Conservation (phyloP, 2,888 invertebrate genomes). For the Aphodius sticticus region DNA sequence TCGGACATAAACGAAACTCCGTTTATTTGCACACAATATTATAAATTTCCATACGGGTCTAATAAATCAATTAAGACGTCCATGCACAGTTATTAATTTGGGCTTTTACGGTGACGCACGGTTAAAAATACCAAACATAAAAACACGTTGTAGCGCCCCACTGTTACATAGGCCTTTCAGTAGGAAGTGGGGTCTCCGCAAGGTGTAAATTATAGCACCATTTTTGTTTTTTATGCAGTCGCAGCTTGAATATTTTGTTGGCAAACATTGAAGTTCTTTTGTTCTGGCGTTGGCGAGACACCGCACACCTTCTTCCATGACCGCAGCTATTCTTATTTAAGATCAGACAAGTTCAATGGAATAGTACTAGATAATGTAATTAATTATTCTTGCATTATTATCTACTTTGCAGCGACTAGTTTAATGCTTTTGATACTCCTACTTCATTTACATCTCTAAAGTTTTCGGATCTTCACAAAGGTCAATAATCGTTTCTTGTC, state of each 20-base stretch:
- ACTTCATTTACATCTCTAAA: too few relatives aligned
- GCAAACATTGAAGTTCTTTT: conserved; percentile 49
- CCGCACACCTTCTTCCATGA: not conserved
- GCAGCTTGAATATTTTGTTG: conserved; percentile 51
- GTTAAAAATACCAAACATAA: not conserved
- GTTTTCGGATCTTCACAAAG: too few relatives aligned
- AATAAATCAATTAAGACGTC: not conserved
- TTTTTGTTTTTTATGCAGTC: conserved; percentile 51
- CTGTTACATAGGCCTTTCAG: not conserved
- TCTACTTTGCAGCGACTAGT: too few relatives aligned
- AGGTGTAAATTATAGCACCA: conserved; percentile 52
- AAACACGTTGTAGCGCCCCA: not conserved
- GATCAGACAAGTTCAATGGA: not conserved
- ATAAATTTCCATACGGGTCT: not conserved
- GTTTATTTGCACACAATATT: not conserved
- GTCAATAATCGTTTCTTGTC: too few relatives aligned
- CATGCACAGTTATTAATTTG: not conserved
- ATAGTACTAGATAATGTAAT: too few relatives aligned
- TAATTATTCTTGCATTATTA: too few relatives aligned
- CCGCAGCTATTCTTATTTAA: not conserved
- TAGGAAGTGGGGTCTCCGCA: conserved; percentile 34
- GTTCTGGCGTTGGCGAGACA: conserved; percentile 37
- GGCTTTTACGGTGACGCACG: not conserved
- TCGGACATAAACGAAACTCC: not conserved
- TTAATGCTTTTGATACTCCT: too few relatives aligned